Conservation (phyloP, 1,140 invertebrate genomes). For the Cataglyphis hispanica region DNA sequence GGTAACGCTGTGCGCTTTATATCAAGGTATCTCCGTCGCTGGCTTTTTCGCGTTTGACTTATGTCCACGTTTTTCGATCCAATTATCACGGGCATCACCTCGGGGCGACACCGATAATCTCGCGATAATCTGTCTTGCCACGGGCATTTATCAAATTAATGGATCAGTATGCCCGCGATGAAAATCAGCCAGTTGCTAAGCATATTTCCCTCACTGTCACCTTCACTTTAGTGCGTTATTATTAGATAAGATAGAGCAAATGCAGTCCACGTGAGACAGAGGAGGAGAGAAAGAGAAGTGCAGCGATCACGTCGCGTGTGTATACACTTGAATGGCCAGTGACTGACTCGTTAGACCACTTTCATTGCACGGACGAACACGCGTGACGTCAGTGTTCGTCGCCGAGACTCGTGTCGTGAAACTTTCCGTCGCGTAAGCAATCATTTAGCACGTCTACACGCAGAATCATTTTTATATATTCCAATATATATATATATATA, state of each 20-base stretch:
- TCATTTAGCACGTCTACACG: background rate
- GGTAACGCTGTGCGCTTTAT: slow-evolving; percentile 10
- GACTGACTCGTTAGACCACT: slow-evolving; percentile 80
- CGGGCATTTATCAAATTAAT: slow-evolving; percentile 22
- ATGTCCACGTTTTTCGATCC: slow-evolving; percentile 5
- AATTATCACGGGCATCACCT: background rate
- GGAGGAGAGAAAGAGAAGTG: background rate
- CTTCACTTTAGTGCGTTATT: slow-evolving; percentile 37
- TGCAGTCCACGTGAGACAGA: background rate
- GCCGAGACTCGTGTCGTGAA: slow-evolving; percentile 45
- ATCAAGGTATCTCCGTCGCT: background rate
- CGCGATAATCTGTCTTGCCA: slow-evolving; percentile 15
- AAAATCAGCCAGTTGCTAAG: background rate
- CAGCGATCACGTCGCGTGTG: slow-evolving; percentile 16
- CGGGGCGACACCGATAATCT: background rate
- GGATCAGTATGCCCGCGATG: background rate
- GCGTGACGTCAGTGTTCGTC: slow-evolving; percentile 48
- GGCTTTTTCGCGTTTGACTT: background rate
- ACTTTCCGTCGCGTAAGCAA: slow-evolving; percentile 57
- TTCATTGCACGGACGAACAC: slow-evolving; percentile 72
- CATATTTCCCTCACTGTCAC: background rate
- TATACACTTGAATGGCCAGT: slow-evolving; percentile 65
- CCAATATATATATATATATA: background rate
- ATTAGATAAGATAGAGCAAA: background rate
- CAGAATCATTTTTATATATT: slow-evolving; percentile 3